Evolutionary conservation across 1,140 invertebrate species (phyloP), one percentile per base, ranked within the genome.

Genomic region (Drosophila littoralis): DNA sequence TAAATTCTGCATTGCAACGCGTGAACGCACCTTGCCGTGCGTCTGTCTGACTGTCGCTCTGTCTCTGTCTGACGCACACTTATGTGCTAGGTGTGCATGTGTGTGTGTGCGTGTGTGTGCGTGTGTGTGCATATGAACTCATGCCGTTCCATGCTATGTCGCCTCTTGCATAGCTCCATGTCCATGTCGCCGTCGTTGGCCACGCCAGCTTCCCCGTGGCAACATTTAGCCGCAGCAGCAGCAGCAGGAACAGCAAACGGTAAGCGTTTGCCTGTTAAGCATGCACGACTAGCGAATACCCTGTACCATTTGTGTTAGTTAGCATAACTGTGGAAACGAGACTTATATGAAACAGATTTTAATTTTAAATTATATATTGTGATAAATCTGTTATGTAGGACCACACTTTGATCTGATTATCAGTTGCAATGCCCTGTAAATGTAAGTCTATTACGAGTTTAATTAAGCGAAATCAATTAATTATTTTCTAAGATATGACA

Each of bases 141-240:
- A 54, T 75, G 65, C 65, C 58, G 43, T 50, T 55, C 60, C 61
- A 75, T 75, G 75, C 63, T 82, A 68, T 86, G 81, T 83, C 81
- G 81, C 72, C 80, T 76, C 58, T 69, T 73, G 85, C 82, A 88
- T 86, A 86, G 82, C 79, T 86, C 79, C 80, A 77, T 83, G 81
- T 79, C 69, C 71, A 54, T 84, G 77, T 72, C 64, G 71, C 72
- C 64, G 76, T 70, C 66, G 64, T 63, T 64, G 75, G 48, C 60
- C 48, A 54, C 66, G 46, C 35, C 67, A 66, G 58, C 72, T 82
- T 88, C 83, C 76, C 83, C 83, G 67, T 81, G 75, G 75, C 61
- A 76, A 79, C 79, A 81, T 71, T 64, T 70, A 50, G 13, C 66
- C 15, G 40, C 38, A 58, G 15, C 36, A 38, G n/a, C 58, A 22